Percentiles rank a stretch among this genome's conserved stretches.
phyloP scores from a whole-genome alignment of 2,113 vertebrate genomes.

The Genyomyrus donnyi region DNA sequence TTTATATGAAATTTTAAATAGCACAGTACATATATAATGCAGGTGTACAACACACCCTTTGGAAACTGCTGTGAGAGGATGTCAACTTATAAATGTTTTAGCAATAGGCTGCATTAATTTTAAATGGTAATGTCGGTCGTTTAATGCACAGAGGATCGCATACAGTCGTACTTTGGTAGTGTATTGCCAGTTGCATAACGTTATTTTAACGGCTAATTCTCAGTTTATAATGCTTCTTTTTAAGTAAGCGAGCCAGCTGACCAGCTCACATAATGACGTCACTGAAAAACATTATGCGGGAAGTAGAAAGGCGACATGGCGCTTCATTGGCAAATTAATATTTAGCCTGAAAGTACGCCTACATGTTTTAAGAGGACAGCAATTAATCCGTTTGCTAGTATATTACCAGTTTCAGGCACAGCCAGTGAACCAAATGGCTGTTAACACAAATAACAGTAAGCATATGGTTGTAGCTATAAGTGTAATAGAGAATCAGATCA shows the following conservation, averaged over 20 bases:
- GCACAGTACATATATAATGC: not conserved
- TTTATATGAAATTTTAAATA: not conserved
- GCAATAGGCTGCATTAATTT: not conserved
- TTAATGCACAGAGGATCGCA: not conserved
- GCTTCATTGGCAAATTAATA: not conserved
- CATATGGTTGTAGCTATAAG: not conserved
- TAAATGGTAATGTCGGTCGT: not conserved
- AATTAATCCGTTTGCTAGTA: not conserved
- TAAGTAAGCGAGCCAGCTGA: not conserved
- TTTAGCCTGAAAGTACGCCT: not conserved
- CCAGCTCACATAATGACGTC: not conserved
- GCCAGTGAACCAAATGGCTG: not conserved
- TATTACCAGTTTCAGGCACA: not conserved
- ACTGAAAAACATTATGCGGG: not conserved
- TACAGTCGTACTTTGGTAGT: not conserved
- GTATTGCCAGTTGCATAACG: not conserved
- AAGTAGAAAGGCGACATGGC: not conserved
- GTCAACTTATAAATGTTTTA: not conserved
- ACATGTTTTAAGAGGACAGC: not conserved
- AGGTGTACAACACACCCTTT: not conserved
- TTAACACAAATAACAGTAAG: not conserved
- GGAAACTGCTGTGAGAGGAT: not conserved
- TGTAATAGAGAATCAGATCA: not conserved
- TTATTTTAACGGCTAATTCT: not conserved
- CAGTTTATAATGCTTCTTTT: not conserved